phyloP scores from a whole-genome alignment of 2,888 invertebrate genomes.

The Colletes collaris region DNA sequence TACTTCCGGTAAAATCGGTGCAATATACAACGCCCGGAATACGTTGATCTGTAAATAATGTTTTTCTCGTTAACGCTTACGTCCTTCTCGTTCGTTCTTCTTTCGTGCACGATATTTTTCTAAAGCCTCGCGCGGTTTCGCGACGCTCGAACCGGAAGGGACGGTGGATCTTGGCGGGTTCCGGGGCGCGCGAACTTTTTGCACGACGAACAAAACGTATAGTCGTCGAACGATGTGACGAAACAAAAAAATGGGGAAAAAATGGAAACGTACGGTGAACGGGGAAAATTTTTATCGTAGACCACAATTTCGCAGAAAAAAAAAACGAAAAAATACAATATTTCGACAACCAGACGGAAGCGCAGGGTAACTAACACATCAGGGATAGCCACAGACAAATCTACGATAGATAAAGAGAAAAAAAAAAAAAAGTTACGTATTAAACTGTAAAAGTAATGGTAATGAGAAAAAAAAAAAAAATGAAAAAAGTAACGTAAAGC shows the following conservation, averaged over 20 bases:
- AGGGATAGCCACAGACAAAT: conserved; percentile 84
- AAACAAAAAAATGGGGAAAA: background rate
- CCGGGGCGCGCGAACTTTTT: conserved; percentile 37
- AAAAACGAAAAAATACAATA: conserved; percentile 71
- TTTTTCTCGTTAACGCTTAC: conserved; percentile 48
- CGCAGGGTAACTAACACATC: conserved; percentile 83
- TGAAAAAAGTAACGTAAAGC: conserved; percentile 73
- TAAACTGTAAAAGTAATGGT: conserved; percentile 80
- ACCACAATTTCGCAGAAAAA: conserved; percentile 76
- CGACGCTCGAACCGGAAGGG: background rate
- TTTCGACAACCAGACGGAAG: conserved; percentile 83
- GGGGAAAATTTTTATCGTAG: conserved; percentile 75
- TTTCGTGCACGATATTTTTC: conserved; percentile 13
- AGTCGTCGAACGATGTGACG: background rate
- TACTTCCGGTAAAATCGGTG: conserved; percentile 25
- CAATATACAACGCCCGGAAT: background rate
- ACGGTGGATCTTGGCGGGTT: conserved; percentile 65
- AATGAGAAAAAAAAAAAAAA: conserved; percentile 57
- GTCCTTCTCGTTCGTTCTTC: conserved; percentile 27
- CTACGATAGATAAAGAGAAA: conserved; percentile 82
- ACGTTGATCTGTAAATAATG: conserved; percentile 55
- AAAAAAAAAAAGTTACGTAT: conserved; percentile 80
- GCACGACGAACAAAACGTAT: background rate
- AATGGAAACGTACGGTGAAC: conserved; percentile 34
- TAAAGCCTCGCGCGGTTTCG: background rate